phyloP scores from a whole-genome alignment of 2,888 invertebrate species.

The Synergus itoensis region DNA sequence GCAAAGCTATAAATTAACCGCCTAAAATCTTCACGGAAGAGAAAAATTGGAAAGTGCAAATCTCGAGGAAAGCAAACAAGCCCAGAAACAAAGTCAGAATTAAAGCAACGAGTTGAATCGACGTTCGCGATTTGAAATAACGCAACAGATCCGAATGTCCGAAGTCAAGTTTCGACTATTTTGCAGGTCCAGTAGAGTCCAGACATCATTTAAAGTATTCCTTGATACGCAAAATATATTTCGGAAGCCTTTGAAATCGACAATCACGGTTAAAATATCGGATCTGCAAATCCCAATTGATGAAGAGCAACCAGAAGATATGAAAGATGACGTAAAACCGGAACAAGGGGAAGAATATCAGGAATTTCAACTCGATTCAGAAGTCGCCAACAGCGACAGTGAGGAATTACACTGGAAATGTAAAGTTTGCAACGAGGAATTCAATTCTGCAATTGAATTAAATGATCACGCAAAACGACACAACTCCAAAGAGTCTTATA shows the following conservation, averaged over 20 bases:
- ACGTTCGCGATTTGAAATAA: slow-evolving; percentile 25
- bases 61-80: not conserved
- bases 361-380: not conserved
- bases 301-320: not conserved
- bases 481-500: slow-evolving; percentile 65
- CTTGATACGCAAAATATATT: slow-evolving; percentile 66
- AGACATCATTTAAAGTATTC: slow-evolving; percentile 68
- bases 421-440: slow-evolving; percentile 45
- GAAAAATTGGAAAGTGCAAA: slow-evolving; percentile 2
- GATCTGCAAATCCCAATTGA: not conserved
- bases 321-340: not conserved
- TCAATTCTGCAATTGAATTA: not conserved
- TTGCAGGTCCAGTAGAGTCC: slow-evolving; percentile 72
- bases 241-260: slow-evolving; percentile 62
- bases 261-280: slow-evolving; percentile 16
- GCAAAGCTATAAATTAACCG: not conserved
- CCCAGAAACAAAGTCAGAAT: not conserved
- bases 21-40: slow-evolving; percentile 2
- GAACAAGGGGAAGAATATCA: slow-evolving; percentile 11
- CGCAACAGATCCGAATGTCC: slow-evolving; percentile 53
- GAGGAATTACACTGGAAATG: slow-evolving; percentile 48
- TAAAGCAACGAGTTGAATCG: not conserved
- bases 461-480: slow-evolving; percentile 30
- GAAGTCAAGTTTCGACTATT: slow-evolving; percentile 73
- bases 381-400: slow-evolving; percentile 32